phyloP scores from a whole-genome alignment of 2,113 vertebrate genomes.

The Cebus imitator region DNA sequence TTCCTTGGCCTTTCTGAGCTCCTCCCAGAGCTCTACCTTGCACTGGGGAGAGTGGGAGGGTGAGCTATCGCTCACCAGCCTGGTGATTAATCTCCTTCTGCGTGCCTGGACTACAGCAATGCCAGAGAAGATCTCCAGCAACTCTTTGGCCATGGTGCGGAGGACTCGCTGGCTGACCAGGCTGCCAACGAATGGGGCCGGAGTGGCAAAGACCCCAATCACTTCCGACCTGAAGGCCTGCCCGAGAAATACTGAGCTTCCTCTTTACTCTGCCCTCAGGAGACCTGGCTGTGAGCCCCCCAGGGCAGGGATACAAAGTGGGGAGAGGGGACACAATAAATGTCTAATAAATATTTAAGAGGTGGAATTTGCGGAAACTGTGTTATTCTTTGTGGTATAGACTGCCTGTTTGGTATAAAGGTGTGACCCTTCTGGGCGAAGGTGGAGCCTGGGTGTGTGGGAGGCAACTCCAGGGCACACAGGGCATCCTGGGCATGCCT shows the following conservation, averaged over 20 bases:
- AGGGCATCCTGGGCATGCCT: neutral
- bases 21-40: neutral
- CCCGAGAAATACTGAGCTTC: neutral
- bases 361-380: neutral
- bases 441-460: neutral
- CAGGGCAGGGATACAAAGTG: neutral
- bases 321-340: neutral
- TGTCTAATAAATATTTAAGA: neutral
- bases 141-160: accelerated
- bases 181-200: conserved; percentile 9
- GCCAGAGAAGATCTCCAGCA: accelerated
- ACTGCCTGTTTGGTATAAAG: neutral
- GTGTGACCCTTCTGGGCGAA: accelerated
- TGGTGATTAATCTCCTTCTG: neutral
- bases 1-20: neutral
- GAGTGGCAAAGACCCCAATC: conserved; percentile 28
- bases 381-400: neutral
- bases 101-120: neutral
- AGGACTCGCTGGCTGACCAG: neutral
- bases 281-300: neutral
- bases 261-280: neutral
- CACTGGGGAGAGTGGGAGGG: neutral
- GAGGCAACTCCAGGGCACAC: accelerated
- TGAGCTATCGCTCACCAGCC: neutral
- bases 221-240: neutral